Base-by-base conservation (phyloP, 2,888 invertebrate genomes). In the Galeruca laticollis region DNA sequence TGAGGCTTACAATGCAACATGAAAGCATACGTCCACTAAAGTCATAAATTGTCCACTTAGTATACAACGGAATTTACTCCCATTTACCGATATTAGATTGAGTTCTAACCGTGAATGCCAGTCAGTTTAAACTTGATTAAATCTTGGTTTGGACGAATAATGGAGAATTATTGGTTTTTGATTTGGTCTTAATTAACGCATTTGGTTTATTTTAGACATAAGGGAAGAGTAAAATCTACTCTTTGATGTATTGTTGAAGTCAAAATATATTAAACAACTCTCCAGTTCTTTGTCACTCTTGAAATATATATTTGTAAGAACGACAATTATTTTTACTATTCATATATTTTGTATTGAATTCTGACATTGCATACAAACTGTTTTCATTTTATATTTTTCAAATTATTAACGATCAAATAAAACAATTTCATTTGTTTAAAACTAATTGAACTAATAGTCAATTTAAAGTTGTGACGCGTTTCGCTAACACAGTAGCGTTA, bases 21-120 rank as follows among this genome's bases (percentile, higher is more conserved):
- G 51, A 51, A 64, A 62, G 63, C 67, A 64, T 47, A 68, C 56
- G 65, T 62, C 52, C 70, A 68, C 67, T 71, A 68, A 60, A 52
- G 43, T 54, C 68, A 71, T 73, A 73, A 71, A 73, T 70, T 71
- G 69, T 70, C 69, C 65, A 71, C 66, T 73, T 71, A 73, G 64
- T 66, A 63, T 68, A 66, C 59, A 63, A 71, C 63, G 61, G 68
- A 68, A 63, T 69, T 68, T 37, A 60, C 54, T 62, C 59, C 26
- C 47, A 66, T 67, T 60, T 57, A 68, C 62, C 61, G 61, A 70
- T 69, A 69, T 69, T 64, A 63, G 69, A 69, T 69, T 69, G 63
- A 63, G 63, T 63, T 63, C 43, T 37, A 54, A 59, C 61, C 37
- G 51, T 63, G 52, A 47, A 47, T 47, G 15, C 47, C 47, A 9